phyloP scores from a whole-genome alignment of 1,140 invertebrate genomes.

The Tetragnatha versicolor region DNA sequence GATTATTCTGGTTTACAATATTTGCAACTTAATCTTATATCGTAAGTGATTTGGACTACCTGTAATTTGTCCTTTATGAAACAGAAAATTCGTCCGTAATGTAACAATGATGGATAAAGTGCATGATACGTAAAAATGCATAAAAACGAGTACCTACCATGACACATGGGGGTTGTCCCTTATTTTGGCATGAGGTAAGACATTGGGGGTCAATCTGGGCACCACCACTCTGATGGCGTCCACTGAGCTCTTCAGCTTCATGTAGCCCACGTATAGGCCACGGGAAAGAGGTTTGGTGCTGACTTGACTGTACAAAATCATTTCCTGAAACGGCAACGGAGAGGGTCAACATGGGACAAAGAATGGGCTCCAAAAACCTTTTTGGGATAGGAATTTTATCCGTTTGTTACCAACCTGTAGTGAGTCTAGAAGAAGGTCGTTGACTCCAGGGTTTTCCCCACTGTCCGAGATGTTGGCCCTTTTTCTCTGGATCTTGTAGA shows the following conservation, averaged over 20 bases:
- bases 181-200: conserved; percentile 89
- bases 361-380: neutral
- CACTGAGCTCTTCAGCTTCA: conserved; percentile 94
- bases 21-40: neutral
- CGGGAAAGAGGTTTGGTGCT: conserved; percentile 79
- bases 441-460: conserved; percentile 68
- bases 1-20: neutral
- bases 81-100: neutral
- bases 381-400: neutral
- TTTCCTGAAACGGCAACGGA: conserved; percentile 70
- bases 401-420: conserved; percentile 70
- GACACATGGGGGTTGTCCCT: conserved; percentile 95
- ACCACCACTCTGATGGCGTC: conserved; percentile 94
- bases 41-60: neutral
- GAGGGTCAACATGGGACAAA: neutral
- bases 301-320: conserved; percentile 90
- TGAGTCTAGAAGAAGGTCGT: conserved; percentile 81
- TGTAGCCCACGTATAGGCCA: conserved; percentile 92
- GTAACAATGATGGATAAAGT: neutral
- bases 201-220: conserved; percentile 86
- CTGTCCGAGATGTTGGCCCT: conserved; percentile 53
- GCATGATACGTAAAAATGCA: neutral
- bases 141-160: conserved; percentile 71
- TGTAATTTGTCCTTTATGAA: too few relatives aligned
- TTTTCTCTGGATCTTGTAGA: conserved; percentile 74